These are phyloP conservation scores for Drosophila watanabei DNA, from an alignment of 1,140 invertebrate genomes.

Conservation along the genomic window DNA sequence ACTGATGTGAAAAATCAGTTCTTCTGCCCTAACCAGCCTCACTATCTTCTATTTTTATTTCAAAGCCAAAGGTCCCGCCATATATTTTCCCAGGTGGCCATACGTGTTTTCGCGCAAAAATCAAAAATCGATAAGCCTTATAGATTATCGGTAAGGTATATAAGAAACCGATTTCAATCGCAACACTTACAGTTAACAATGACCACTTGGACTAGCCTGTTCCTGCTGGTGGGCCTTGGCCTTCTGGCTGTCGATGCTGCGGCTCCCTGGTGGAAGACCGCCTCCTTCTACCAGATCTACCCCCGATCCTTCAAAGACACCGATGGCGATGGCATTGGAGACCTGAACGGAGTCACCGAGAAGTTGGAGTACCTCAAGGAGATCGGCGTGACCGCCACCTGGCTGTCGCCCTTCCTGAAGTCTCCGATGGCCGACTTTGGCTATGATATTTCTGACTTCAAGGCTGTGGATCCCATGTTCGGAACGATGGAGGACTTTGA, in stretches of 20 bases:
- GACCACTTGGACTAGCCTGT: constrained; percentile 51
- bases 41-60: constrained; percentile 11
- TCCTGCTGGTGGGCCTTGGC: constrained; percentile 55
- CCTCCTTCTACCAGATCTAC: constrained; percentile 90
- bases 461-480: constrained; percentile 89
- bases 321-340: constrained; percentile 89
- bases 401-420: constrained; percentile 91
- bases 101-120: constrained; percentile 33
- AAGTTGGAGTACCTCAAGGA: constrained; percentile 87
- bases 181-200: constrained; percentile 54
- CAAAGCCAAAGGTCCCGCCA: constrained; percentile 33
- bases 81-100: constrained; percentile 36
- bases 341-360: constrained; percentile 87
- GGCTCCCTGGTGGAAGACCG: constrained; percentile 90
- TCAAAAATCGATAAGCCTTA: constrained; percentile 52
- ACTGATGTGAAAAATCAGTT: neutral
- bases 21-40: neutral
- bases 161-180: constrained; percentile 42
- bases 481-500: constrained; percentile 92
- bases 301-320: constrained; percentile 90
- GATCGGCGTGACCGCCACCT: constrained; percentile 87
- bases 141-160: constrained; percentile 65
- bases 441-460: constrained; percentile 90
- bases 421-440: constrained; percentile 90
- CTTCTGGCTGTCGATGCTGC: constrained; percentile 54